phyloP scores from a whole-genome alignment of 2,797 vertebrate genomes.

The Centroberyx gerrardi region DNA sequence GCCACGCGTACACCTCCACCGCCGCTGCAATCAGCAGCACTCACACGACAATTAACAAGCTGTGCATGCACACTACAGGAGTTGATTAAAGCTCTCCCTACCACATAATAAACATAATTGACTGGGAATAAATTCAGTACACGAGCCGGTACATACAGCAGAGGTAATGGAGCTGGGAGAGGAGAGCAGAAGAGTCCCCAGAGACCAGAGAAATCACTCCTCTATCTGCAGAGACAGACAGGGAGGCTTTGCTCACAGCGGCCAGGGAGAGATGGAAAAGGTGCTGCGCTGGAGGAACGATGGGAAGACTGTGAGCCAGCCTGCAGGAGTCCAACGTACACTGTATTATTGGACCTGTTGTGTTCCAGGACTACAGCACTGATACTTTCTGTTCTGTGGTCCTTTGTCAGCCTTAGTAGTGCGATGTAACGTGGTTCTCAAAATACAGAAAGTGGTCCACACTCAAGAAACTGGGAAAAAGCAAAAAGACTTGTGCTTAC shows the following conservation, averaged over 20 bases:
- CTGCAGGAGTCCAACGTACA: not conserved
- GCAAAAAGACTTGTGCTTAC: no score
- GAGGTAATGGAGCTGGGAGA: conserved; percentile 37
- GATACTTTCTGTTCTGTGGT: no score
- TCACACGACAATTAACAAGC: conserved; percentile 30
- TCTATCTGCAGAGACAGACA: conserved; percentile 5
- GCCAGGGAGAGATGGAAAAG: not conserved
- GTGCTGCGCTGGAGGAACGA: not conserved
- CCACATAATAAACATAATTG: conserved; percentile 56
- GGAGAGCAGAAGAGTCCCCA: conserved; percentile 18
- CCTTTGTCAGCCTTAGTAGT: no score
- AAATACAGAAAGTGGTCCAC: no score
- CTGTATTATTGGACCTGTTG: not conserved
- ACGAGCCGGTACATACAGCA: conserved; percentile 14
- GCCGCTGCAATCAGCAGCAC: conserved; percentile 12
- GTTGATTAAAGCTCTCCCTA: conserved; percentile 63
- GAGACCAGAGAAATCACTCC: conserved; percentile 21
- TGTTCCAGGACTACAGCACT: no score
- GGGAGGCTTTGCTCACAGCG: not conserved
- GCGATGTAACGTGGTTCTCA: no score
- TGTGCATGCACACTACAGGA: conserved; percentile 33
- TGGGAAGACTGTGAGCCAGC: not conserved
- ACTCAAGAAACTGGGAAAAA: no score
- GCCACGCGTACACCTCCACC: not conserved
- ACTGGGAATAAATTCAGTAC: conserved; percentile 50